These are phyloP conservation scores for Aricia agestis DNA, from an alignment of 1,140 invertebrate genomes.

Conservation along the genomic window DNA sequence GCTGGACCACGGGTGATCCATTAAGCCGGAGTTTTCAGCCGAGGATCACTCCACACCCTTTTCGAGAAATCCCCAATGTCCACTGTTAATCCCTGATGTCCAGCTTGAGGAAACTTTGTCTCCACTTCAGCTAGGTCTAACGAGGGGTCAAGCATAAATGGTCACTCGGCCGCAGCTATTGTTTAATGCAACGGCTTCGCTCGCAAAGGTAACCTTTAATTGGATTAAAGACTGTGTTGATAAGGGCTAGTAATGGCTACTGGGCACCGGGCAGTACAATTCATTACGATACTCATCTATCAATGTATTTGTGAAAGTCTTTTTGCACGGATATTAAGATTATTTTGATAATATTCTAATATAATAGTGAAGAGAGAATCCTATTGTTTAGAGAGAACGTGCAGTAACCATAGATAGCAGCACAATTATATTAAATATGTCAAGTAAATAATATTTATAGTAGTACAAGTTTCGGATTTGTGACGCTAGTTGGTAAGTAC, in stretches of 20 bases:
- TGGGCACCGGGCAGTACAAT: conserved; percentile 34
- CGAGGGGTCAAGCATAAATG: conserved; percentile 27
- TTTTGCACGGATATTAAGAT: too few relatives aligned
- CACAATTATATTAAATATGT: too few relatives aligned
- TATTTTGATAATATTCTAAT: too few relatives aligned
- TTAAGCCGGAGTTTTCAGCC: conserved; percentile 56
- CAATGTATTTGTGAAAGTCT: too few relatives aligned
- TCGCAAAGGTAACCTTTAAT: conserved; percentile 56
- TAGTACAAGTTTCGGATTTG: too few relatives aligned
- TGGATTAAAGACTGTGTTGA: conserved; percentile 68
- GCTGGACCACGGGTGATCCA: conserved; percentile 41
- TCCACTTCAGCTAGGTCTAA: background rate
- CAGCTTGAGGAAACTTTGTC: conserved; percentile 17
- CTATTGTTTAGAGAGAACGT: too few relatives aligned
- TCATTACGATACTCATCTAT: conserved; percentile 35
- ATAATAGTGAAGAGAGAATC: too few relatives aligned
- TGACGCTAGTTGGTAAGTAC: too few relatives aligned
- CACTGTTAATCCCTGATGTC: conserved; percentile 34
- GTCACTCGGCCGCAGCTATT: conserved; percentile 42
- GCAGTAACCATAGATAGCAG: too few relatives aligned
- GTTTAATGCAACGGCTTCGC: conserved; percentile 57
- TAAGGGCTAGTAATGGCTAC: conserved; percentile 41
- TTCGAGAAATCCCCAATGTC: conserved; percentile 53
- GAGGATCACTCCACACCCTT: conserved; percentile 52
- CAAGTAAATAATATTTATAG: too few relatives aligned